phyloP scores from a whole-genome alignment of 2,113 vertebrate genomes.

The Chaetops frenatus region DNA sequence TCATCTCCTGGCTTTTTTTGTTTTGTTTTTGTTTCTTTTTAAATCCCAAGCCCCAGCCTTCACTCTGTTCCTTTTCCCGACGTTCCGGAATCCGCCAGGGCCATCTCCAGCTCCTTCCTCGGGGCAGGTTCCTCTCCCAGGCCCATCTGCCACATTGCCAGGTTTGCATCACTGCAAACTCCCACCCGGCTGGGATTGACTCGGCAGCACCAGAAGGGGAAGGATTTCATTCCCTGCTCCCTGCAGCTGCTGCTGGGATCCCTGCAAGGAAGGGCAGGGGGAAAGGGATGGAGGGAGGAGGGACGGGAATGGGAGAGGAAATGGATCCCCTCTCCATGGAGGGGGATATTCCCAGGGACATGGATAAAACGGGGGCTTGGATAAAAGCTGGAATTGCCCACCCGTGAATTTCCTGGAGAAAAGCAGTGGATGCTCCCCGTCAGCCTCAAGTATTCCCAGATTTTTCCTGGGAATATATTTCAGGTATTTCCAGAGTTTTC shows the following conservation, averaged over 20 bases:
- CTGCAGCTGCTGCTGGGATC: accelerated
- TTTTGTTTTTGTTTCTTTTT: no score
- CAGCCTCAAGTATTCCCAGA: neutral
- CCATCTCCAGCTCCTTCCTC: neutral
- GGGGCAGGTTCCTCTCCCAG: neutral
- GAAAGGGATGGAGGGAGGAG: neutral
- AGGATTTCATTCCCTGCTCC: neutral
- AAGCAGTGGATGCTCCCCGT: accelerated
- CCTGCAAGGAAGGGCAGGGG: neutral
- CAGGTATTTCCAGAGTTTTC: no score
- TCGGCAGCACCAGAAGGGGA: neutral
- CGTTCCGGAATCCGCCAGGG: neutral
- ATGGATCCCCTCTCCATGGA: accelerated
- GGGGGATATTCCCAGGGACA: neutral
- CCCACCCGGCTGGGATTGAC: neutral
- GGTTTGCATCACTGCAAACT: neutral
- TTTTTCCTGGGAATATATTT: neutral
- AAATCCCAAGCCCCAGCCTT: neutral
- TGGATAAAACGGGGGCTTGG: accelerated
- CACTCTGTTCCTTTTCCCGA: accelerated
- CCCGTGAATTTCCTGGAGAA: accelerated
- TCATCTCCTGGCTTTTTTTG: neutral
- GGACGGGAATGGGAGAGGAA: neutral
- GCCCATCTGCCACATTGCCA: slow-evolving; percentile 18
- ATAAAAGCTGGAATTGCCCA: accelerated